These are phyloP conservation scores for Chiroxiphia lanceolata DNA, from an alignment of 2,797 vertebrate species.

Conservation along the genomic window DNA sequence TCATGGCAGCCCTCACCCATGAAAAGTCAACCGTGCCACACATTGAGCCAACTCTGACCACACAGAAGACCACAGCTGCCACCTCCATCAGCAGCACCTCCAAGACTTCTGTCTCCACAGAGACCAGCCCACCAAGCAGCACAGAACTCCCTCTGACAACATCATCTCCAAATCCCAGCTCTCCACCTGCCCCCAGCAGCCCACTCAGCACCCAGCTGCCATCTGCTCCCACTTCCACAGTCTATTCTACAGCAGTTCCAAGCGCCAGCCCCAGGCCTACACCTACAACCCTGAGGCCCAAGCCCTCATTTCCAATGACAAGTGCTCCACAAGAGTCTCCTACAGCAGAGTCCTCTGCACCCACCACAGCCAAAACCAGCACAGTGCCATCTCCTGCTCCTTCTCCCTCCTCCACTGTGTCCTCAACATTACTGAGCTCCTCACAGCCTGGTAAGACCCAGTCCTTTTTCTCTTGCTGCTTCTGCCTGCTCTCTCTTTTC, in stretches of 20 bases:
- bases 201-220: not conserved
- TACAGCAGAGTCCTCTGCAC: too few relatives aligned
- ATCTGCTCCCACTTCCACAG: not conserved
- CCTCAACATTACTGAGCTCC: too few relatives aligned
- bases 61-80: not conserved
- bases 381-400: too few relatives aligned
- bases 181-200: not conserved
- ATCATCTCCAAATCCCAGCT: not conserved
- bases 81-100: not conserved
- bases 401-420: too few relatives aligned
- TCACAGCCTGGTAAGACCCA: too few relatives aligned
- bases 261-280: not conserved
- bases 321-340: too few relatives aligned
- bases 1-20: not conserved
- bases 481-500: too few relatives aligned
- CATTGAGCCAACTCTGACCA: accelerated
- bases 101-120: not conserved
- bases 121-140: not conserved
- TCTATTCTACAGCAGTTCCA: not conserved
- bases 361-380: too few relatives aligned
- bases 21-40: not conserved
- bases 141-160: not conserved
- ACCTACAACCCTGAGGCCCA: not conserved
- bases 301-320: too few relatives aligned
- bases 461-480: too few relatives aligned